Percentiles rank a stretch among this genome's conserved stretches.
These are phyloP conservation scores for Hedychridium roseum DNA, from an alignment of 2,888 invertebrate species.

Conservation along the genomic window DNA sequence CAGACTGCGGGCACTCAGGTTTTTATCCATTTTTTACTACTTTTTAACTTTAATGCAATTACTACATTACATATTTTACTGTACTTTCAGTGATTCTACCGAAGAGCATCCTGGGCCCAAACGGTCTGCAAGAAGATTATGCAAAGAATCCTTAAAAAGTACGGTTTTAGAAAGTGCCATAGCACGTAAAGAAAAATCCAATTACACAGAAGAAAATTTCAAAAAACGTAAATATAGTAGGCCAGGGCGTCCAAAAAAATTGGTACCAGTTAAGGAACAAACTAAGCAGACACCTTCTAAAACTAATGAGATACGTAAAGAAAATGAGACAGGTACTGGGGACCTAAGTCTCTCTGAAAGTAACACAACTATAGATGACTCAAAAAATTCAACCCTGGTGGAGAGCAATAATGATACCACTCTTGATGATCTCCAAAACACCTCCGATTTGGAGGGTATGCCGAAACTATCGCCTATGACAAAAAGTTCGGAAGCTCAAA, in stretches of 20 bases:
- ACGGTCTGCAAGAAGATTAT: constrained; percentile 71
- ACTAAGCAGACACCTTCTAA: constrained; percentile 31
- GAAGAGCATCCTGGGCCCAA: constrained; percentile 65
- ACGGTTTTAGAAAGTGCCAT: constrained; percentile 76
- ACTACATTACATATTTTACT: constrained; percentile 4
- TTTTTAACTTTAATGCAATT: background rate
- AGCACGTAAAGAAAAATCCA: constrained; percentile 76
- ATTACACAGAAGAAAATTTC: constrained; percentile 63
- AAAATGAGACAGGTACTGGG: constrained; percentile 26
- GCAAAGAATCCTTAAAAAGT: constrained; percentile 67
- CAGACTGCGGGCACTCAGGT: constrained; percentile 51
- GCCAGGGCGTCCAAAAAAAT: constrained; percentile 56
- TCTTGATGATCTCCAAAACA: constrained; percentile 41
- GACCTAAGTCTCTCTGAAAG: constrained; percentile 37
- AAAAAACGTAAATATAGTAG: constrained; percentile 53
- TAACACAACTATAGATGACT: constrained; percentile 42
- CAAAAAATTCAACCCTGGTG: constrained; percentile 35
- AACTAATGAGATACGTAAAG: constrained; percentile 31
- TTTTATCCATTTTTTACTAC: constrained; percentile 12
- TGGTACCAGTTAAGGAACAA: constrained; percentile 38
- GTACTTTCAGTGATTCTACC: constrained; percentile 48
- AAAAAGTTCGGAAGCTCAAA: constrained; percentile 43
- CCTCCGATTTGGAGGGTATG: constrained; percentile 57
- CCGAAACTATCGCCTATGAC: constrained; percentile 59
- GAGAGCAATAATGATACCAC: constrained; percentile 38